Evolutionary conservation across 2,888 invertebrate genomes (phyloP).

Genomic region (Patella pellucida): DNA sequence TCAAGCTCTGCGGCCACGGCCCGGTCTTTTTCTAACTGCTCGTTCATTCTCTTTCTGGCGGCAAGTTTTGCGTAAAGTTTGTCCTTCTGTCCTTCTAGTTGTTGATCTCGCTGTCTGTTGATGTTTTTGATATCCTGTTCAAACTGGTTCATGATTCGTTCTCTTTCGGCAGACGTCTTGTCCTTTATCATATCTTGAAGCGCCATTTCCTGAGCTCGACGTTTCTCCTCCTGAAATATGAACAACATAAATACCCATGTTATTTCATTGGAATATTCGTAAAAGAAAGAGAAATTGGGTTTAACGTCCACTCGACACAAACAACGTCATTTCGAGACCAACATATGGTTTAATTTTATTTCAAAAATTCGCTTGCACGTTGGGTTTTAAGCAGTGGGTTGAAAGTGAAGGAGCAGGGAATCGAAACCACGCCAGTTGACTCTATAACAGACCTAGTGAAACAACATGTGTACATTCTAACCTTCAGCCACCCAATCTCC

Average conservation of each 20-base stretch:
- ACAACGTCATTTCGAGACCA: too few relatives aligned
- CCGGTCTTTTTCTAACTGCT: slow-evolving; percentile 60
- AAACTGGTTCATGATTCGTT: slow-evolving; percentile 54
- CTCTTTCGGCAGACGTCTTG: slow-evolving; percentile 49
- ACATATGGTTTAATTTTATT: too few relatives aligned
- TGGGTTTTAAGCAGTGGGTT: too few relatives aligned
- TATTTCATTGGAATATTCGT: too few relatives aligned
- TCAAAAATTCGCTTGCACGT: too few relatives aligned
- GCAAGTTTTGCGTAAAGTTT: slow-evolving; percentile 62
- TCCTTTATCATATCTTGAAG: slow-evolving; percentile 51
- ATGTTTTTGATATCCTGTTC: slow-evolving; percentile 46
- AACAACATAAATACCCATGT: neutral
- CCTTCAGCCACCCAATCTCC: too few relatives aligned
- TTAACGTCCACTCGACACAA: too few relatives aligned
- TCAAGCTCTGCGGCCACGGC: slow-evolving; percentile 63
- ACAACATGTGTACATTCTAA: too few relatives aligned
- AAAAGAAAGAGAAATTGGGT: too few relatives aligned
- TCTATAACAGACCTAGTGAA: too few relatives aligned
- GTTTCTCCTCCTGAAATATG: slow-evolving; percentile 15
- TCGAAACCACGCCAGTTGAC: too few relatives aligned
- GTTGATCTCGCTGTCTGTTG: slow-evolving; percentile 43
- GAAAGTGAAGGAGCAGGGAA: too few relatives aligned
- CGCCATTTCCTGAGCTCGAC: slow-evolving; percentile 45
- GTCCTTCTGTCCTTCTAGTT: slow-evolving; percentile 50
- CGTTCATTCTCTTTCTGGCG: slow-evolving; percentile 64